Percentiles rank a stretch among this genome's conserved stretches.
Conservation (phyloP, 2,797 vertebrate genomes). For the Austrolebias charrua region DNA sequence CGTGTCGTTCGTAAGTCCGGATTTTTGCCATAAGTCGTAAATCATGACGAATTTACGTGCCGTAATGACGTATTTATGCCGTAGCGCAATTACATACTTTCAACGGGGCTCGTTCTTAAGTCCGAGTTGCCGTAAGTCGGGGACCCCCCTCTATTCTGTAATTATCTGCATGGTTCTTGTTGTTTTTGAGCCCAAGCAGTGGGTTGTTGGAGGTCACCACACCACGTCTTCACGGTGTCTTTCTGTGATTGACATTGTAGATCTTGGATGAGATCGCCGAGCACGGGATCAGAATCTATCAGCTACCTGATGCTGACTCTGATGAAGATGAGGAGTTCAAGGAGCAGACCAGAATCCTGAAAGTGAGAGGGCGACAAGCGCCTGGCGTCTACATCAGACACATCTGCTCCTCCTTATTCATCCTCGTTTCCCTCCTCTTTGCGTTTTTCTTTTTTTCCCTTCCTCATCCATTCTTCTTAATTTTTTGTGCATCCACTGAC, state of each 20-base stretch:
- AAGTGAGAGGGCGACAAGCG: constrained; percentile 71
- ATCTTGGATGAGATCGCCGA: constrained; percentile 92
- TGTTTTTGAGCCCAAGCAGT: background rate
- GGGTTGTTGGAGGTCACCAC: constrained; percentile 6
- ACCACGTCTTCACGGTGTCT: constrained; percentile 14
- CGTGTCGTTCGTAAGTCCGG: no score
- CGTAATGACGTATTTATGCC: no score
- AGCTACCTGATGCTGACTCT: constrained; percentile 92
- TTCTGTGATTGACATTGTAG: constrained; percentile 63
- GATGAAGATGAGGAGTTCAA: constrained; percentile 92
- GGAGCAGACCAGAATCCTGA: constrained; percentile 88
- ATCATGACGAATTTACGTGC: no score
- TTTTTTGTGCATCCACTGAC: background rate
- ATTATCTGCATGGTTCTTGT: constrained; percentile 3
- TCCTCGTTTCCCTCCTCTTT: background rate
- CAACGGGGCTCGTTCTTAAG: no score
- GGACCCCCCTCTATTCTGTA: no score
- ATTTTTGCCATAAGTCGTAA: no score
- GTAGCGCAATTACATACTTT: no score
- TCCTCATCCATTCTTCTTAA: background rate
- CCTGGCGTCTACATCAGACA: background rate
- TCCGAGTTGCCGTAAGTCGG: no score
- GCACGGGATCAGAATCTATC: constrained; percentile 91
- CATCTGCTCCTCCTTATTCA: background rate
- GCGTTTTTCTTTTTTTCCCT: background rate